Percentiles rank a stretch among this genome's conserved stretches.
phyloP scores from a whole-genome alignment of 2,888 invertebrate species.

The Syritta pipiens region DNA sequence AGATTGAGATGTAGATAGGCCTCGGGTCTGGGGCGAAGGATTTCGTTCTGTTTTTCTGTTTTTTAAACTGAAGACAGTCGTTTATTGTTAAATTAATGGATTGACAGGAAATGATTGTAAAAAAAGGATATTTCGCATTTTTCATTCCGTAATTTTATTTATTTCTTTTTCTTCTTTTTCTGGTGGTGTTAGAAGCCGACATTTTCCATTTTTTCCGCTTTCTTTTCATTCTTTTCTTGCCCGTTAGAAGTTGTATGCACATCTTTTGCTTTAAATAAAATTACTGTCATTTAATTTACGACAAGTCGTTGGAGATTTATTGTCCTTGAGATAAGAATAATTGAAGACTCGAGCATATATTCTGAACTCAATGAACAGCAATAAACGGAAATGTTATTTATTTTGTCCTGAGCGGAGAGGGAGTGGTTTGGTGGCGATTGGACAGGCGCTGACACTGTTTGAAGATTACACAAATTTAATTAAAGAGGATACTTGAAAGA shows the following conservation, averaged over 20 bases:
- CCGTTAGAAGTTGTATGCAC: not conserved
- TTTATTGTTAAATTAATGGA: conserved; percentile 45
- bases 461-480: conserved; percentile 7
- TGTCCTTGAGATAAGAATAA: conserved; percentile 33
- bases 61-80: conserved; percentile 37
- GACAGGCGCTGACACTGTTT: not conserved
- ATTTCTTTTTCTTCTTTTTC: not conserved
- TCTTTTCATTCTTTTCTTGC: not conserved
- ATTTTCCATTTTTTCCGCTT: not conserved
- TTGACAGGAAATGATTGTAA: conserved; percentile 43
- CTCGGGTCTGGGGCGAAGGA: conserved; percentile 1
- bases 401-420: not conserved
- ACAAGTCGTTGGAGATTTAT: conserved; percentile 43
- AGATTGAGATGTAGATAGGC: conserved; percentile 15
- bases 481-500: not conserved
- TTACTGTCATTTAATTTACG: conserved; percentile 45
- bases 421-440: not conserved
- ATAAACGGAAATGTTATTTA: conserved; percentile 27
- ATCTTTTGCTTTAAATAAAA: conserved; percentile 21
- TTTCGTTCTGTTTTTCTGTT: conserved; percentile 13
- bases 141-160: conserved; percentile 16
- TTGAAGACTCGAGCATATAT: conserved; percentile 24
- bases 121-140: conserved; percentile 14
- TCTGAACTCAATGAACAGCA: conserved; percentile 28
- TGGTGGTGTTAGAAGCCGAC: not conserved